These are phyloP conservation scores for Heterohyrax brucei DNA, from an alignment of 2,797 vertebrate species.

Conservation along the genomic window DNA sequence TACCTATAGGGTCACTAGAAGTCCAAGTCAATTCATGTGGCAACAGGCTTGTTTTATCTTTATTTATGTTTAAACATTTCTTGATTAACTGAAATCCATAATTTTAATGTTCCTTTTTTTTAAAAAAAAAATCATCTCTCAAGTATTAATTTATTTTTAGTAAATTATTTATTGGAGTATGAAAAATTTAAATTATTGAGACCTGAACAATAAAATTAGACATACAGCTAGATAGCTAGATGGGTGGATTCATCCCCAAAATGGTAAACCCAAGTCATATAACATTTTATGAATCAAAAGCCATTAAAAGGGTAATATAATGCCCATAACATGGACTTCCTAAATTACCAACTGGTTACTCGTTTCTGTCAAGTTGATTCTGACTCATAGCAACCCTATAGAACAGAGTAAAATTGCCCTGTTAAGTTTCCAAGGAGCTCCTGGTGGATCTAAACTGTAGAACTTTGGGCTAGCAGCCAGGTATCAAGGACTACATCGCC, in stretches of 20 bases:
- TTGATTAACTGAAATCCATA: not conserved
- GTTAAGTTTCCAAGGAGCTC: no score
- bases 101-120: not conserved
- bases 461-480: no score
- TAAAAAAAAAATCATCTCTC: not conserved
- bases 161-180: not conserved
- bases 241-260: no score
- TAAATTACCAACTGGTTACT: not conserved
- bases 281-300: not conserved
- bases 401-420: no score
- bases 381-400: no score
- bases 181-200: not conserved
- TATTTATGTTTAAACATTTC: not conserved
- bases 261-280: not conserved
- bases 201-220: not conserved
- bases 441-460: no score
- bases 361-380: no score
- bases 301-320: not conserved
- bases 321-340: not conserved
- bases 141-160: not conserved
- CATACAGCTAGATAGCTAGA: not conserved
- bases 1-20: no score
- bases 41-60: no score
- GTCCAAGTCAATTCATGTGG: no score
- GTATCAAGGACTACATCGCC: no score